Base-by-base conservation (phyloP, 2,113 vertebrate species). In the Ictidomys tridecemlineatus region DNA sequence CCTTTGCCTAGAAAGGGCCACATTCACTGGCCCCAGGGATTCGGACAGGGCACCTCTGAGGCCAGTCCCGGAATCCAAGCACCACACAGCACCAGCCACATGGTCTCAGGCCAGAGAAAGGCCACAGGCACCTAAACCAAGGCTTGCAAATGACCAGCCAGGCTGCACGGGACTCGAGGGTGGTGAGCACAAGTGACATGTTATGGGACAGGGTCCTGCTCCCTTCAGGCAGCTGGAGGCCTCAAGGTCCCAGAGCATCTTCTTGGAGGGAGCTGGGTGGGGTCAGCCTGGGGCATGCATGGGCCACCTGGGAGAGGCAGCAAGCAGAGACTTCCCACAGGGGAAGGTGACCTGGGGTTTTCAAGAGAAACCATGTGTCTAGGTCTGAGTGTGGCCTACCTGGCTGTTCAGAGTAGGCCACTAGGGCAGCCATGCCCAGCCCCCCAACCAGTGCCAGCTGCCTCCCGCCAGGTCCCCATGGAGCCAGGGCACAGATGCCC, bases 331-430 rank as follows among this genome's bases (percentile, higher is more conserved):
- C 42, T 72, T 17, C 45, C 14, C 7, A 4, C 14, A 6, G 37
- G 92, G 76, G 92, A 91, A 89, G 74, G 95, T 10, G 30, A 83
- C 56, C 88, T 30, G 8, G 45, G 95, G 87, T 92, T 96, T 89
- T 86, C 90, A n/a, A 65, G 92, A 61, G 26, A 74, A 72, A 51
- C 1, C 0, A 5, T 24, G n/a, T n/a, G 30, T 7, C 73, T 34
- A 69, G 65, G 51, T 78, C 72, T 80, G 92, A 42, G 70, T 94
- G 56, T 48, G 73, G 78, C 69, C 34, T 9, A 85, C 77, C 30
- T 32, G 13, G 16, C 18, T 79, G 70, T 78, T 88, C 34, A 69
- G 39, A 85, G 37, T 24, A 28, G 39, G 65, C 1, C 4, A 74
- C 18, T 45, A 4, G 37, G 37, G 30, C 20, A 24, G 1, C 51